Evolutionary conservation across 2,888 invertebrate species (phyloP), one percentile per base, ranked within the genome.

Genomic region (Macrophya alboannulata): DNA sequence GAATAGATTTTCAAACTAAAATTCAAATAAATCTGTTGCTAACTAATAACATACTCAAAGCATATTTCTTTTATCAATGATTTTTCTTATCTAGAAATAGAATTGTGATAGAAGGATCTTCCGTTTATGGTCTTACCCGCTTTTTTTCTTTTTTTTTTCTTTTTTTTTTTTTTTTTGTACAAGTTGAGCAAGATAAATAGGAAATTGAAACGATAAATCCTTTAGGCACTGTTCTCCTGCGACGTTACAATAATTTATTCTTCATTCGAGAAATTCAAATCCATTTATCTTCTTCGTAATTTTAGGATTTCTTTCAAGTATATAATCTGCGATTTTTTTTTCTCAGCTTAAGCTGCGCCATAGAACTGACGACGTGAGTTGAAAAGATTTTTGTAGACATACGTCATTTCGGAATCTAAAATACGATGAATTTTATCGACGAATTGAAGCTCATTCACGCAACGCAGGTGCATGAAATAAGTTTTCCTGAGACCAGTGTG

Each of bases 181-280:
- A 62, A 62, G 25, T 62, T 62, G 62, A 62, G 62, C 62, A 62
- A 62, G 21, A 62, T 62, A 12, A 62, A 62, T 25, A 62, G 10
- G 25, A 62, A 62, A 62, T 62, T 25, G 21, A 62, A 62, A 8
- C 10, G 21, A 12, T 12, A 12, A 62, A 25, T 25, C 62, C 62
- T 62, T 62, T 62, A 25, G 62, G 25, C 62, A 62, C 25, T 62
- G 62, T 10, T 62, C 25, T 62, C 62, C 25, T 62, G 25, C 12
- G 25, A 21, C 12, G 21, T 62, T 62, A 62, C 2, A 62, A 48
- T 12, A 62, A 25, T n/a, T n/a, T 62, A 62, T 62, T 21, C 25
- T 62, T 62, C 3, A 62, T 25, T 21, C 25, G 25, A 25, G 62
- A 25, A 62, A 25, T 62, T 25, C 48, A 48, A 3, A 48, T 12